These are phyloP conservation scores for Nemotelus pantherinus DNA, from an alignment of 2,888 invertebrate genomes.

Conservation along the genomic window DNA sequence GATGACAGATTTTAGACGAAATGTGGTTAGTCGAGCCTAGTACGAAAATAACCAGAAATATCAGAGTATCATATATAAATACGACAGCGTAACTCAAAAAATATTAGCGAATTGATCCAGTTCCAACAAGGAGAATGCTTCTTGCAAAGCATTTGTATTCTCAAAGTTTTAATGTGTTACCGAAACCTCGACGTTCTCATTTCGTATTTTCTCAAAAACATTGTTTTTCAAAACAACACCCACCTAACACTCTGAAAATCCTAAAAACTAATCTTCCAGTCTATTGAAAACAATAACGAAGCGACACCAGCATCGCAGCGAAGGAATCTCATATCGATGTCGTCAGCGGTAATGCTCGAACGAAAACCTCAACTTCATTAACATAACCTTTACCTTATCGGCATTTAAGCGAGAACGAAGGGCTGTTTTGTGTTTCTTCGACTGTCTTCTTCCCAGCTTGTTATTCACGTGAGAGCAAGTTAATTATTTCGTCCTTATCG, in stretches of 20 bases:
- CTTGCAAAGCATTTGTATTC: too few relatives aligned
- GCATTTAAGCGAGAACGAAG: constrained; percentile 2
- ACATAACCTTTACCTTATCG: constrained; percentile 44
- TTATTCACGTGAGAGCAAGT: constrained; percentile 45
- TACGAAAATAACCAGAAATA: too few relatives aligned
- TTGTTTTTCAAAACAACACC: not conserved
- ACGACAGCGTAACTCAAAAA: too few relatives aligned
- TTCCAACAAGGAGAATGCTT: too few relatives aligned
- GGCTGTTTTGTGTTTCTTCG: constrained; percentile 1
- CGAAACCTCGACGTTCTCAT: not conserved
- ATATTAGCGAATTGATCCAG: too few relatives aligned
- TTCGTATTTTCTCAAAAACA: not conserved
- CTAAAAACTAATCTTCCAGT: constrained; percentile 29
- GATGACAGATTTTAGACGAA: too few relatives aligned
- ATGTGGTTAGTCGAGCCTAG: too few relatives aligned
- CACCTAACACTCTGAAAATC: constrained; percentile 9
- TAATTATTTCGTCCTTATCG: constrained; percentile 52
- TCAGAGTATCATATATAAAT: too few relatives aligned
- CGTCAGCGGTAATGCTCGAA: constrained; percentile 26
- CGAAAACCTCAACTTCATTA: constrained; percentile 45
- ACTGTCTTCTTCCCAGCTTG: constrained; percentile 12
- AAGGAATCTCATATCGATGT: constrained; percentile 29
- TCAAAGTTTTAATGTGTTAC: not conserved
- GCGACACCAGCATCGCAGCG: not conserved
- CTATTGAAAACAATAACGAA: constrained; percentile 43